phyloP scores from a whole-genome alignment of 2,797 vertebrate genomes.

The Takifugu ocellatus region DNA sequence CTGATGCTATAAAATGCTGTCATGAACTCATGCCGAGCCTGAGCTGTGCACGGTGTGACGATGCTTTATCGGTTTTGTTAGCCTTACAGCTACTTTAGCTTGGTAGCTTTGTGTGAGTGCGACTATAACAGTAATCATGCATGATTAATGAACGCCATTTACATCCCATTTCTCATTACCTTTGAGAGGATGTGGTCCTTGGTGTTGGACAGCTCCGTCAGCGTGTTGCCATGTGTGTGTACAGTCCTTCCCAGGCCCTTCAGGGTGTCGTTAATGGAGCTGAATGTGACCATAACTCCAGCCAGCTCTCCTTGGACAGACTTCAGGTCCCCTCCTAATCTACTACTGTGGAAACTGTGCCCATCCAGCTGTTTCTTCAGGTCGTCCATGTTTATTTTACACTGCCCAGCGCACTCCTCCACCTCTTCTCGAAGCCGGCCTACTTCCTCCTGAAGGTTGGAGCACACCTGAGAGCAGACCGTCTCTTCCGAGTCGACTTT shows the following conservation, averaged over 20 bases:
- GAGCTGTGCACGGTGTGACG: too few species aligned
- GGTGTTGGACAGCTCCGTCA: constrained; percentile 72
- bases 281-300: constrained; percentile 74
- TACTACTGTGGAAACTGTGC: constrained; percentile 75
- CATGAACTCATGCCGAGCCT: too few species aligned
- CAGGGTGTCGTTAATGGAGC: constrained; percentile 82
- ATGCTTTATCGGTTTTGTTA: too few species aligned
- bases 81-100: too few species aligned
- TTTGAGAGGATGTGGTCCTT: constrained; percentile 79
- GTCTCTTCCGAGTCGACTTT: constrained; percentile 67
- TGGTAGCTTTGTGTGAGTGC: too few species aligned
- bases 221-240: constrained; percentile 76
- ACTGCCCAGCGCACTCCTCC: constrained; percentile 66
- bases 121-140: not conserved
- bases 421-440: constrained; percentile 74
- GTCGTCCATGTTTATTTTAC: constrained; percentile 55
- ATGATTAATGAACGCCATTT: not conserved
- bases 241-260: constrained; percentile 80
- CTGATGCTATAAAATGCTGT: too few species aligned
- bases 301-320: constrained; percentile 83
- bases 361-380: constrained; percentile 75
- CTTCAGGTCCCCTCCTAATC: constrained; percentile 76
- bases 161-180: constrained; percentile 43
- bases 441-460: constrained; percentile 76
- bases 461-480: constrained; percentile 76